Conservation (phyloP, 2,113 vertebrate genomes). For the Larimichthys polyactis region DNA sequence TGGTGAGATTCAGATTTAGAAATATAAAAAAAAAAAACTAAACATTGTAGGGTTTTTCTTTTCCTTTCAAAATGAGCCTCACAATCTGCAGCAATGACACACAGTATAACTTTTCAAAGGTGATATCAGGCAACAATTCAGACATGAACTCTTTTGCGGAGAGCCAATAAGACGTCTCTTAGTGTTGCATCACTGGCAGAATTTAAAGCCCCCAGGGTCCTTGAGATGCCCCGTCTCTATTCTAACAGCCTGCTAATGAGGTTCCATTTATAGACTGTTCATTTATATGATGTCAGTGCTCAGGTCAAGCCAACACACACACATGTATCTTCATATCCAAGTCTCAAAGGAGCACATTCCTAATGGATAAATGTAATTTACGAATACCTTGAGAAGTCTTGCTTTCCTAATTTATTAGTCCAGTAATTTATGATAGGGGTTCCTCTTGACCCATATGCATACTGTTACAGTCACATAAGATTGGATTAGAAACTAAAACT, state of each 20-base stretch:
- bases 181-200: constrained; percentile 62
- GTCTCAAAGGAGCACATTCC: constrained; percentile 54
- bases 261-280: constrained; percentile 79
- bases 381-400: constrained; percentile 57
- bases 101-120: background rate
- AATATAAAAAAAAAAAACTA: background rate
- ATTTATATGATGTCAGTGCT: constrained; percentile 79
- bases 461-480: constrained; percentile 36
- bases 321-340: constrained; percentile 17
- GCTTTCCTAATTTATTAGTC: constrained; percentile 41
- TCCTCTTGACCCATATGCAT: constrained; percentile 58
- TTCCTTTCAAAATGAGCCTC: background rate
- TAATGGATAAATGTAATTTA: constrained; percentile 62
- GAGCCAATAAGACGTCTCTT: constrained; percentile 23
- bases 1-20: background rate
- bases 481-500: constrained; percentile 4
- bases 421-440: constrained; percentile 41
- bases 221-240: constrained; percentile 66
- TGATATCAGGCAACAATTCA: constrained; percentile 8
- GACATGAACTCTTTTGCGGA: constrained; percentile 37
- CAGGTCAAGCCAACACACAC: constrained; percentile 70
- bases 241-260: constrained; percentile 78
- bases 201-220: constrained; percentile 54
- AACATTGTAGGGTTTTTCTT: background rate
- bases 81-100: background rate